Evolutionary conservation across 2,888 invertebrate species (phyloP), one percentile per base, ranked within the genome.

Genomic region (Ormia ochracea): DNA sequence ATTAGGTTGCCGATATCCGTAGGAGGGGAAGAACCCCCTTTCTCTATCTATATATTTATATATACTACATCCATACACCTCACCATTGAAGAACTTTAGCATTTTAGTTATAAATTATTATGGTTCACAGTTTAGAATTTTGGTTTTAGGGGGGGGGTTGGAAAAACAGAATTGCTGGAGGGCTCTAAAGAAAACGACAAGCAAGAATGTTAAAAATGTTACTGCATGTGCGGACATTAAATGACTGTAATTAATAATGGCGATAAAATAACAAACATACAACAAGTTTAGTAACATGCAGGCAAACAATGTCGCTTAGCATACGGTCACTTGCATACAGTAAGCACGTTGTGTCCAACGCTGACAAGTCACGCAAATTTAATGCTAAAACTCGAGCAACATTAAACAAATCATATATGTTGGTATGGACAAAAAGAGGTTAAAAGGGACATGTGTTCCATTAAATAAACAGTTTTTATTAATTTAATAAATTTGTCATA

Each of bases 191-290:
- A 66, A 12, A 26, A 3, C 6, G 38, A 26, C n/a, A 38, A n/a
- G 28, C 19, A 68, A 61, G 41, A 41, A 63, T 33, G 23, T 43
- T 9, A 43, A 54, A 23, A 68, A 63, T 56, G 14, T 58, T 33
- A 59, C 56, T 28, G 50, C 36, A 66, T 59, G 14, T 65, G 59
- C 31, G 66, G 28, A 68, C 61, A 26, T 72, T 63, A 69, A 78
- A 73, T 78, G 78, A 43, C 56, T 74, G 21, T 69, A 78, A 78
- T 75, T 79, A 75, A 70, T 74, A 54, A 63, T 36, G 28, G 14
- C 58, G 59, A 59, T 56, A 48, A 50, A 56, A 69, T 48, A 48
- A 45, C 56, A 68, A 58, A 58, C 45, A 56, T 45, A 58, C n/a
- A 41, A 14, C 23, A n/a, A n/a, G 23, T 43, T 31, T n/a, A 54